Evolutionary conservation across 2,113 vertebrate species (phyloP).

Genomic region (Microtus richardsoni): DNA sequence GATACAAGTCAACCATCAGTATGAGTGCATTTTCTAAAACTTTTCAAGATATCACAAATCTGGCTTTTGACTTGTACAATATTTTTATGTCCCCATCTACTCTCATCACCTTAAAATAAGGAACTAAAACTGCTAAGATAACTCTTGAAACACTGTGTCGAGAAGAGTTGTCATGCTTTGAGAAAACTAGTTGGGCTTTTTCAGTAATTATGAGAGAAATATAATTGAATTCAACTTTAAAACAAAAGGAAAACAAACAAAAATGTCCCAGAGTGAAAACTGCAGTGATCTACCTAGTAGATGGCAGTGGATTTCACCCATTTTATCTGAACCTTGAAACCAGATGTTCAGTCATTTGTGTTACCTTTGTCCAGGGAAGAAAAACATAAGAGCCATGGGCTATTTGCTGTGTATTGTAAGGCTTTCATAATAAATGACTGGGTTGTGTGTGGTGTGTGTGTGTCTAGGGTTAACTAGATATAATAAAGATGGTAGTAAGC

Average conservation of each 20-base stretch:
- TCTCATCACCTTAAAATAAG: background rate
- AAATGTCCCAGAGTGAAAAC: conserved; percentile 38
- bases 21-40: conserved; percentile 38
- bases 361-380: conserved; percentile 59
- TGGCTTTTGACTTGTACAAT: background rate
- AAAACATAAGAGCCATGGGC: conserved; percentile 38
- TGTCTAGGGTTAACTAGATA: conserved; percentile 57
- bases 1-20: background rate
- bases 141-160: background rate
- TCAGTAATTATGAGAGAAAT: conserved; percentile 32
- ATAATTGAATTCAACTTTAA: background rate
- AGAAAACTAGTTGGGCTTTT: conserved; percentile 33
- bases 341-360: conserved; percentile 39
- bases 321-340: conserved; percentile 26
- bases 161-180: background rate
- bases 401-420: background rate
- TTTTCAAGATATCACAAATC: background rate
- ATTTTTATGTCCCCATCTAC: background rate
- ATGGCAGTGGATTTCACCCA: background rate
- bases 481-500: conserved; percentile 37
- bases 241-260: background rate
- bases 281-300: conserved; percentile 9
- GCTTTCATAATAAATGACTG: conserved; percentile 57
- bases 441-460: background rate
- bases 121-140: conserved; percentile 3